Evolutionary conservation across 2,888 invertebrate species (phyloP), one percentile per base, ranked within the genome.

Genomic region (Meghimatium bilineatum): DNA sequence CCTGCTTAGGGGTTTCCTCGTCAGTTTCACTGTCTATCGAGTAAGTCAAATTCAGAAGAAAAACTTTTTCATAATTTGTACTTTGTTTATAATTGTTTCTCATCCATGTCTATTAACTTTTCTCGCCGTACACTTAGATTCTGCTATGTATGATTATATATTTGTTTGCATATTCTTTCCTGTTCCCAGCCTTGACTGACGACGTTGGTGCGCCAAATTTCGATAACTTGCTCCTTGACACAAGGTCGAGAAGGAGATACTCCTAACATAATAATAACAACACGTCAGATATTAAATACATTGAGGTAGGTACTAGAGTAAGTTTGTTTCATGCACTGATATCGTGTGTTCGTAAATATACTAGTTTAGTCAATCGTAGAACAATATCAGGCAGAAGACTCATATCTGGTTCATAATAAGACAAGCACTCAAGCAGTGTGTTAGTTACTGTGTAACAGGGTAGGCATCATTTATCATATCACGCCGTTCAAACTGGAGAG

Each of bases 1-100:
- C 36, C 72, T 36, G 60, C n/a, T 66, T 66, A 44, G 75, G 60
- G 75, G 34, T 75, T 75, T 75, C 76, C 56, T 34, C 10, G 26
- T 23, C 32, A n/a, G 8, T 56, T 60, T 36, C 20, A 38, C 20
- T 0, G 23, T 26, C 38, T 26, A 5, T 6, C 26, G 38, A 38
- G 66, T 38, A 44, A 78, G 67, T 38, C 5, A 38, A 36, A 20
- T 38, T 6, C 38, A 3, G 6, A 36, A 2, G 23, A 26, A 6
- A 10, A n/a, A n/a, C n/a, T n/a, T n/a, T 71, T 71, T 38, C 5
- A 38, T 71, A 2, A 20, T 2, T 20, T 69, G 8, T 56, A 3
- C 3, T 56, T 56, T 23, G 20, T 56, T 23, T 56, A 23, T 56
- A 14, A 56, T 23, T 56, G 17, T 17, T 17, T 56, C 23, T 3